Evolutionary conservation across 2,888 invertebrate species (phyloP).

Genomic region (Machimus atricapillus): DNA sequence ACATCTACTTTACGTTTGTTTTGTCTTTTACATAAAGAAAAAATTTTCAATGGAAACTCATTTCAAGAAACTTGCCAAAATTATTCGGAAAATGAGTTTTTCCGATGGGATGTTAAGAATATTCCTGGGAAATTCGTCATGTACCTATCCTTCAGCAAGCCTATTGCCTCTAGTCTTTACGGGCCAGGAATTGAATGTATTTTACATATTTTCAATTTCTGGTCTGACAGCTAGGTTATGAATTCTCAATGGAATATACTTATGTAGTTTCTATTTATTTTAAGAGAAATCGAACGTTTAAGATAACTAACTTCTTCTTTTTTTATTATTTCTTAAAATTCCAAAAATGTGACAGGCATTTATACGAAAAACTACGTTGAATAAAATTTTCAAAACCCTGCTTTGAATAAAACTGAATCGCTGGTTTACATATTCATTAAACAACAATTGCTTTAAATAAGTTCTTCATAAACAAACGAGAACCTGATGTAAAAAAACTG

Average conservation of each 20-base stretch:
- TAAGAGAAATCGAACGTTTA: too few relatives aligned
- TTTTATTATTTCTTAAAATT: too few relatives aligned
- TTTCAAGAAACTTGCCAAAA: not conserved
- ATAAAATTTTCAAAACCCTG: too few relatives aligned
- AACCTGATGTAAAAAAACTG: too few relatives aligned
- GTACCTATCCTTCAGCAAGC: not conserved
- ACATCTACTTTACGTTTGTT: not conserved
- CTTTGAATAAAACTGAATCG: too few relatives aligned
- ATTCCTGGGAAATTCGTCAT: not conserved
- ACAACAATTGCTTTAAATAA: too few relatives aligned
- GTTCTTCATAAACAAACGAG: too few relatives aligned
- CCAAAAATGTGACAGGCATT: too few relatives aligned
- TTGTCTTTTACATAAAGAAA: not conserved
- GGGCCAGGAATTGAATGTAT: not conserved
- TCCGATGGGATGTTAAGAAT: not conserved
- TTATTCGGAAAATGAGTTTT: not conserved
- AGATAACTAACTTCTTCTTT: too few relatives aligned
- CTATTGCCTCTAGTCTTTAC: not conserved
- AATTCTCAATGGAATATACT: not conserved
- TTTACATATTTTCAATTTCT: not conserved
- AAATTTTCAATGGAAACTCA: not conserved
- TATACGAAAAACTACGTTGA: too few relatives aligned
- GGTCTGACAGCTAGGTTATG: not conserved
- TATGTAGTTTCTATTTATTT: too few relatives aligned
- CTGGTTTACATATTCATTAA: too few relatives aligned